Conservation (phyloP, 2,113 vertebrate species). For the Antechinus flavipes region DNA sequence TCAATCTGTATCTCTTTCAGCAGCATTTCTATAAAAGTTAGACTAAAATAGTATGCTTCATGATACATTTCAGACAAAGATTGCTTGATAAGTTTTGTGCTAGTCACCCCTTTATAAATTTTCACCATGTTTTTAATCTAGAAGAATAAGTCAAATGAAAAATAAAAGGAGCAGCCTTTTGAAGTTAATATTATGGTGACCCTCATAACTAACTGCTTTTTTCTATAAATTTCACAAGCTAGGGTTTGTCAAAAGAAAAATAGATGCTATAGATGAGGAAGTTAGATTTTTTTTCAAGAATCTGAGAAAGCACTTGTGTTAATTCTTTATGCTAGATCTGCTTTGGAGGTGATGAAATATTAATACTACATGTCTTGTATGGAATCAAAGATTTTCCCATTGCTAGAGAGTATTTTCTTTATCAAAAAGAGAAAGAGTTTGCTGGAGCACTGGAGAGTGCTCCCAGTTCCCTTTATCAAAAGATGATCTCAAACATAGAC, state of each 20-base stretch:
- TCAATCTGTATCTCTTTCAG: conserved; percentile 5
- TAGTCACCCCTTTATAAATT: conserved; percentile 18
- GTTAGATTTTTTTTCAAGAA: conserved; percentile 54
- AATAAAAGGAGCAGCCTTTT: conserved; percentile 48
- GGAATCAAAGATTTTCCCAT: conserved; percentile 62
- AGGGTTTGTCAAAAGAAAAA: conserved; percentile 62
- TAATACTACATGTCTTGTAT: conserved; percentile 68
- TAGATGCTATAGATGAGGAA: conserved; percentile 32
- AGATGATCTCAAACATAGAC: not conserved
- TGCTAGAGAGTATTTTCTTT: conserved; percentile 35
- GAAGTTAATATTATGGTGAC: conserved; percentile 47
- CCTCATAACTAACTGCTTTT: conserved; percentile 61
- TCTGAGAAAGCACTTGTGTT: conserved; percentile 16
- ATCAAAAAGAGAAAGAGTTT: conserved; percentile 41
- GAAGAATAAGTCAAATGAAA: conserved; percentile 21
- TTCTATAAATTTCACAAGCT: conserved; percentile 67
- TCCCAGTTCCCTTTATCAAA: not conserved
- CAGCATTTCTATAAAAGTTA: not conserved
- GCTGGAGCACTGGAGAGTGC: not conserved
- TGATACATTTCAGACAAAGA: not conserved
- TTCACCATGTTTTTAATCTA: not conserved
- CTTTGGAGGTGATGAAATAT: conserved; percentile 66
- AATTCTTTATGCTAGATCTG: conserved; percentile 38
- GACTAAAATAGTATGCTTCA: not conserved
- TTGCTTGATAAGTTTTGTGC: not conserved